Evolutionary conservation across 2,797 vertebrate genomes (phyloP).

Genomic region (Coregonus suidteri): DNA sequence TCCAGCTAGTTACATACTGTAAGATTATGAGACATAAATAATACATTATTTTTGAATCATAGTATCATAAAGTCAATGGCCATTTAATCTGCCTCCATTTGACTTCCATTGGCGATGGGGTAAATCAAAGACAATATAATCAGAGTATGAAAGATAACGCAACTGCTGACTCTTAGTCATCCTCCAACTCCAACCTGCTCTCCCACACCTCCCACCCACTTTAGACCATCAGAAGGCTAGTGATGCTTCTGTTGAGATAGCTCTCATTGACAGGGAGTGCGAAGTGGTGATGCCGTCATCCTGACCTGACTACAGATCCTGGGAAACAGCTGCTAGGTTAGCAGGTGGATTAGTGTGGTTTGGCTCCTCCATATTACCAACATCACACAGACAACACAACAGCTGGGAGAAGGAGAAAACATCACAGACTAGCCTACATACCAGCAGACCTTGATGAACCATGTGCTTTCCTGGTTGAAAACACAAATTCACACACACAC

Average conservation of each 20-base stretch:
- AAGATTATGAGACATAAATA: conserved; percentile 9
- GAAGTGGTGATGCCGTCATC: conserved; percentile 36
- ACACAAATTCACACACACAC: not conserved
- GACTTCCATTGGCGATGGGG: conserved; percentile 41
- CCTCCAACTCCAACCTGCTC: not conserved
- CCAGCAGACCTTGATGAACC: not conserved
- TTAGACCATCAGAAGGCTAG: not conserved
- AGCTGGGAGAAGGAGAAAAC: conserved; percentile 12
- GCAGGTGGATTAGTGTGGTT: conserved; percentile 40
- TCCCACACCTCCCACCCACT: too few relatives aligned
- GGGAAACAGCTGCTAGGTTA: conserved; percentile 43
- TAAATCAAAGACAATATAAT: not conserved
- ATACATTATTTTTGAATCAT: not conserved
- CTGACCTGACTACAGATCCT: not conserved
- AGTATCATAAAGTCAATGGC: not conserved
- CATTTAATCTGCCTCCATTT: conserved; percentile 11
- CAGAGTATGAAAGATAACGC: not conserved
- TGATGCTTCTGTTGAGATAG: conserved; percentile 17
- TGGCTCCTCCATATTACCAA: not conserved
- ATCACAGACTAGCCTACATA: conserved; percentile 11
- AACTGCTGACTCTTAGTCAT: not conserved
- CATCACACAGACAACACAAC: not conserved
- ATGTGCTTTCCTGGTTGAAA: not conserved
- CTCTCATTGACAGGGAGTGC: conserved; percentile 20
- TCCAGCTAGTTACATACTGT: not conserved